phyloP scores from a whole-genome alignment of 1,140 invertebrate species.

The Drosophila burlai region DNA sequence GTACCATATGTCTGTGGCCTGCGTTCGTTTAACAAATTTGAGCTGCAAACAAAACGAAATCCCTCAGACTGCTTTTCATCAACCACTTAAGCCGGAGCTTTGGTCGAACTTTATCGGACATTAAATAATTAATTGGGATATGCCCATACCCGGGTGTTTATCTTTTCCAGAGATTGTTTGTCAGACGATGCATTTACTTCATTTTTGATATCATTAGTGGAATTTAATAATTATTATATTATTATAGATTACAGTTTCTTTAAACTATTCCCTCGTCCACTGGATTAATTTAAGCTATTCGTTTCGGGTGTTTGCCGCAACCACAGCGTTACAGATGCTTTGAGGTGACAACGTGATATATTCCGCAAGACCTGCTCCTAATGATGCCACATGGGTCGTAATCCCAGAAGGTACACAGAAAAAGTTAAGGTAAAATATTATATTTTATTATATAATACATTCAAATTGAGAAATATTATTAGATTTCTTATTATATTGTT shows the following conservation, averaged over 20 bases:
- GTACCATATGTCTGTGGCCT: constrained; percentile 3
- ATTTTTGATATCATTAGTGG: not conserved
- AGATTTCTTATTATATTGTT: not conserved
- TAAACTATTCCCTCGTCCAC: not conserved
- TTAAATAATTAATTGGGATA: constrained; percentile 16
- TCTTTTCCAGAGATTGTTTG: not conserved
- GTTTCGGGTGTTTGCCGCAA: constrained; percentile 35
- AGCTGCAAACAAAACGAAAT: constrained; percentile 27
- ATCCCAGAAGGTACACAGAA: not conserved
- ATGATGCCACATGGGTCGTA: constrained; percentile 37
- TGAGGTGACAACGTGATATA: constrained; percentile 6
- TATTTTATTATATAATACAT: no score
- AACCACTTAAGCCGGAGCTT: constrained; percentile 19
- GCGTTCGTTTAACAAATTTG: constrained; percentile 28
- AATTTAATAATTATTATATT: not conserved
- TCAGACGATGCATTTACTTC: not conserved
- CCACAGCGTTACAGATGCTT: constrained; percentile 42
- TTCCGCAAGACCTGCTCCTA: constrained; percentile 27
- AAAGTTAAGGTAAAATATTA: not conserved
- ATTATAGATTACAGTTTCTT: not conserved
- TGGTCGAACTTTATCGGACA: constrained; percentile 13
- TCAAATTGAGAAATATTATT: not conserved
- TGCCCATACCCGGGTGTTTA: not conserved
- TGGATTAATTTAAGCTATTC: constrained; percentile 6
- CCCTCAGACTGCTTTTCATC: constrained; percentile 13